Percentiles rank a stretch among this genome's conserved stretches.
Evolutionary conservation across 1,140 invertebrate genomes (phyloP).

Genomic region (Polyergus mexicanus): DNA sequence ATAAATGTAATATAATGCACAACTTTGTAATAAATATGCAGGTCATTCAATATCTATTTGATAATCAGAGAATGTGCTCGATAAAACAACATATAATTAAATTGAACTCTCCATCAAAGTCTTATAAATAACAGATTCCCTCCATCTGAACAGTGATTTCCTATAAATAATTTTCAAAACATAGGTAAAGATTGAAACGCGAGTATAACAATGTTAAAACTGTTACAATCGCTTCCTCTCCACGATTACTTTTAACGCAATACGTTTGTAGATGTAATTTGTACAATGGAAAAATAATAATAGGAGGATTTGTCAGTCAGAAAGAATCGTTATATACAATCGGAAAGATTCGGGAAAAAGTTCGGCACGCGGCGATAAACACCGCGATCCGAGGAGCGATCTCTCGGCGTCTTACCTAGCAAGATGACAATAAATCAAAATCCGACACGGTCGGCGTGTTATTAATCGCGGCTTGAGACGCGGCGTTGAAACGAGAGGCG

Average conservation of each 20-base stretch:
- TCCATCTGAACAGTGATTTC: background rate
- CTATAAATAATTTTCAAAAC: background rate
- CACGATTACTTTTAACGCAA: no score
- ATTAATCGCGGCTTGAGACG: no score
- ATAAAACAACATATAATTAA: constrained; percentile 13
- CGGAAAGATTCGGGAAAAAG: background rate
- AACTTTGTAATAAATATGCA: background rate
- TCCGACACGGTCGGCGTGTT: background rate
- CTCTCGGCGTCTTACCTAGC: constrained; percentile 38
- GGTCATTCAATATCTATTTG: background rate
- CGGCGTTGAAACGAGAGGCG: background rate
- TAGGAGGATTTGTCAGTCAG: background rate
- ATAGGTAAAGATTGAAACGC: background rate
- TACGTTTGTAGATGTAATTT: background rate
- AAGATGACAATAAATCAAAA: constrained; percentile 4
- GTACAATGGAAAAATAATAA: background rate
- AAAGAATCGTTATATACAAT: background rate
- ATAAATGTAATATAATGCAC: background rate
- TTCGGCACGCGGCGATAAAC: background rate
- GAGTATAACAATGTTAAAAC: background rate
- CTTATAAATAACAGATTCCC: background rate
- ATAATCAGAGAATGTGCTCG: no score
- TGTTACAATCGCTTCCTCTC: background rate
- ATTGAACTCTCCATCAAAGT: constrained; percentile 20
- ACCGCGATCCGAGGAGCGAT: background rate